Evolutionary conservation across 2,113 vertebrate genomes (phyloP).

Genomic region (Mohoua ochrocephala): DNA sequence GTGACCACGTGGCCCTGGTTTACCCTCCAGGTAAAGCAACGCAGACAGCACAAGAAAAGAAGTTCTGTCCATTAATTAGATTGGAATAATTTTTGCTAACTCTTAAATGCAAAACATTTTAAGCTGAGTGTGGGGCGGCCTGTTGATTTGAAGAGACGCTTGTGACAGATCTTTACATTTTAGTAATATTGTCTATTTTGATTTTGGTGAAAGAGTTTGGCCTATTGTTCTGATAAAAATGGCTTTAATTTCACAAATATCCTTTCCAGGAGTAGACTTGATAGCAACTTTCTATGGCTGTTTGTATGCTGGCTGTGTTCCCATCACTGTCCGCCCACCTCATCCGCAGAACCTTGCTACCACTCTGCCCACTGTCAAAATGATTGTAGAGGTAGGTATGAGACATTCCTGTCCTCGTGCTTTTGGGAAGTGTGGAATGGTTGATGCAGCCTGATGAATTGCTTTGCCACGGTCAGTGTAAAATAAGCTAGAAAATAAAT

Average conservation of each 20-base stretch:
- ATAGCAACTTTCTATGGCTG: slow-evolving; percentile 96
- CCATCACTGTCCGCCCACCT: slow-evolving; percentile 89
- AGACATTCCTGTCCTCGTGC: background rate
- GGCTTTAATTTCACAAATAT: background rate
- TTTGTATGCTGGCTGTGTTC: slow-evolving; percentile 89
- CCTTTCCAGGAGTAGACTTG: slow-evolving; percentile 84
- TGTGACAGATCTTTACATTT: background rate
- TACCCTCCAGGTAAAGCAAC: slow-evolving; percentile 87
- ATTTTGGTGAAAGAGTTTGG: background rate
- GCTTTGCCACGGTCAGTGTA: background rate
- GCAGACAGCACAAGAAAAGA: background rate
- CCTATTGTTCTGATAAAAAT: background rate
- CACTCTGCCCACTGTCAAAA: slow-evolving; percentile 93
- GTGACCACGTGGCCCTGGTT: slow-evolving; percentile 92
- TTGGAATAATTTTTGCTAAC: background rate
- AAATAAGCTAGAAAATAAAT: background rate
- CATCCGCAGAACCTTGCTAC: slow-evolving; percentile 92
- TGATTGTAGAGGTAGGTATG: slow-evolving; percentile 89
- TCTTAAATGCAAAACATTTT: background rate
- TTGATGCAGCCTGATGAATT: background rate
- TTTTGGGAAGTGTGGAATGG: background rate
- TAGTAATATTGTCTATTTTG: background rate
- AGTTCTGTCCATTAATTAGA: background rate
- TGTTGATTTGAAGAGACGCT: background rate
- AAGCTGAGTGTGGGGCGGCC: background rate